These are phyloP conservation scores for Masticophis lateralis DNA, from an alignment of 2,797 vertebrate species.

Conservation along the genomic window DNA sequence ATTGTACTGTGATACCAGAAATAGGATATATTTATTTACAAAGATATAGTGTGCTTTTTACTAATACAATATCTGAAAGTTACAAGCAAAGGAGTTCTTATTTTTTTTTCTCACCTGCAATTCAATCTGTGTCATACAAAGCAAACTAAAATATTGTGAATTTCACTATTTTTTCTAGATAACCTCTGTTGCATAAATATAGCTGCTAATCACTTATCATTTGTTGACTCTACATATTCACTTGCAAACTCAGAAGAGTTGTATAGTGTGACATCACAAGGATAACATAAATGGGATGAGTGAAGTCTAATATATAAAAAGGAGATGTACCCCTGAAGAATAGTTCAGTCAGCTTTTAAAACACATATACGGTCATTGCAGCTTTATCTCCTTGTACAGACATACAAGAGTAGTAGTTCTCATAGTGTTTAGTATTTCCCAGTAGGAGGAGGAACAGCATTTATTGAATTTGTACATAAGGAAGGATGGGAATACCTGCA, in stretches of 20 bases:
- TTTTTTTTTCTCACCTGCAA: constrained; percentile 46
- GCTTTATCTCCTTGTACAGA: neutral
- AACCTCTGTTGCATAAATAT: constrained; percentile 27
- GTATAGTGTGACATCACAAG: constrained; percentile 42
- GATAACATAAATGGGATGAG: constrained; percentile 12
- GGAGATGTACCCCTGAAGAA: constrained; percentile 34
- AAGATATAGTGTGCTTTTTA: constrained; percentile 71
- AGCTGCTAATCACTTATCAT: constrained; percentile 56
- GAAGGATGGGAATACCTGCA: neutral
- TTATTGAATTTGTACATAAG: neutral
- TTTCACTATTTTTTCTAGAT: constrained; percentile 47
- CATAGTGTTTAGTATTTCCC: neutral
- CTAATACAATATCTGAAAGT: constrained; percentile 63
- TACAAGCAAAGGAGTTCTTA: constrained; percentile 54
- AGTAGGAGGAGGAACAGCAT: neutral
- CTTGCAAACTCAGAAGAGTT: constrained; percentile 51
- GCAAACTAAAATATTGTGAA: constrained; percentile 35
- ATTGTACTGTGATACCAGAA: constrained; percentile 72
- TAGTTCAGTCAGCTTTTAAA: neutral
- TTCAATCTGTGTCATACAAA: constrained; percentile 52
- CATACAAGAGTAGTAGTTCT: neutral
- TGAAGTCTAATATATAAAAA: neutral
- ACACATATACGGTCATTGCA: neutral
- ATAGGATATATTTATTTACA: constrained; percentile 72
- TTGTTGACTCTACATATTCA: constrained; percentile 42